Conservation (phyloP, 1,140 invertebrate genomes). For the Carposina sasakii region DNA sequence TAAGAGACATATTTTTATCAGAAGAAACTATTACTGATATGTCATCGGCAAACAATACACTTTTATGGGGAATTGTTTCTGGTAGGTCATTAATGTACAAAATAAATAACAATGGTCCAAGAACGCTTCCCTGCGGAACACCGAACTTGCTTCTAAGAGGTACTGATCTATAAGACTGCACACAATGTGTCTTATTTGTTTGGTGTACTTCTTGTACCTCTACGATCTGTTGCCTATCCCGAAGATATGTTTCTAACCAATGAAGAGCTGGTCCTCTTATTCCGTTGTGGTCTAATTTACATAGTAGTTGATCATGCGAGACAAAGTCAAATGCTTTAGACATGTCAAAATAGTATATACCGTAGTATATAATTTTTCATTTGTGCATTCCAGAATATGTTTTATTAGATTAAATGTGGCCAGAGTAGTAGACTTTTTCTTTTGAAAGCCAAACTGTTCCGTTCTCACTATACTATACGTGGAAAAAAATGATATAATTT, state of each 20-base stretch:
- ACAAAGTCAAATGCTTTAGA: constrained; percentile 13
- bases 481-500: not conserved
- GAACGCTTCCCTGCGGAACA: constrained; percentile 4
- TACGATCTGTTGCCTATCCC: not conserved
- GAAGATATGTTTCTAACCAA: constrained; percentile 1
- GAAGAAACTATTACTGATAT: no score
- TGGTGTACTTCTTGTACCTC: not conserved
- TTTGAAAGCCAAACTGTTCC: constrained; percentile 12
- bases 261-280: not conserved
- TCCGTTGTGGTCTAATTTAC: constrained; percentile 8
- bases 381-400: not conserved
- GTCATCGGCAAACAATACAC: no score
- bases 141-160: not conserved
- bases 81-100: no score
- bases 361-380: not conserved
- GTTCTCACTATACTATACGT: not conserved
- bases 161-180: not conserved
- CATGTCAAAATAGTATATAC: constrained; percentile 11
- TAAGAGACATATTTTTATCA: constrained; percentile 6
- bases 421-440: constrained; percentile 6
- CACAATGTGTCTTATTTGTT: no score
- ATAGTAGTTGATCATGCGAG: not conserved
- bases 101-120: no score
- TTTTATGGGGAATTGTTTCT: no score
- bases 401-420: constrained; percentile 11